Evolutionary conservation across 2,113 vertebrate genomes (phyloP).

Genomic region (Carassius gibelio): DNA sequence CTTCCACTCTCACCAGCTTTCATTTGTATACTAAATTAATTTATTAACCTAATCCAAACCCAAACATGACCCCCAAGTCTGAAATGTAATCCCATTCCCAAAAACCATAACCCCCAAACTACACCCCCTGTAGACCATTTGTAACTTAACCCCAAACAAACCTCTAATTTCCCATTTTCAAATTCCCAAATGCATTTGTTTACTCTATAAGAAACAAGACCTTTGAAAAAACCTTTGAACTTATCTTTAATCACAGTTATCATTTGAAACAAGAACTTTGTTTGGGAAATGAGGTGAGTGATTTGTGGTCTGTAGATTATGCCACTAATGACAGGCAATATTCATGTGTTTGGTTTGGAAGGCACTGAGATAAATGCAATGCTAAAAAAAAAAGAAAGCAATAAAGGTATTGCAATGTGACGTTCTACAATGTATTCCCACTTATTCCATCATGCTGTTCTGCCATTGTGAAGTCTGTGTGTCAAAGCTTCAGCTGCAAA

Average conservation of each 20-base stretch:
- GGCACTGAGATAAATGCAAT: background rate
- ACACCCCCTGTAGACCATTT: too few relatives aligned
- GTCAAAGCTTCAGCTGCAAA: slow-evolving; percentile 36
- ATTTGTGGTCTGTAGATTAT: background rate
- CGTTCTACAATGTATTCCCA: background rate
- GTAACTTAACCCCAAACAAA: background rate
- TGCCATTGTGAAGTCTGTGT: slow-evolving; percentile 4
- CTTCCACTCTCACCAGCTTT: slow-evolving; percentile 61
- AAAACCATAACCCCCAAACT: background rate
- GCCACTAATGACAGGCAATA: background rate
- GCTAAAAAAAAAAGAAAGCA: slow-evolving; percentile 29
- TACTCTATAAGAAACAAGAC: slow-evolving; percentile 52
- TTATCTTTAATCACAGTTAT: slow-evolving; percentile 47
- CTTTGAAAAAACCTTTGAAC: slow-evolving; percentile 64
- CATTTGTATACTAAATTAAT: slow-evolving; percentile 21
- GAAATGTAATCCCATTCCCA: slow-evolving; percentile 4
- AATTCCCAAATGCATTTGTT: slow-evolving; percentile 30
- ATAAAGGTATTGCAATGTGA: slow-evolving; percentile 43
- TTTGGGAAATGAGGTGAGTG: background rate
- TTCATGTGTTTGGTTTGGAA: background rate
- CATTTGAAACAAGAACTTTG: slow-evolving; percentile 8
- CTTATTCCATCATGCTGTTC: background rate
- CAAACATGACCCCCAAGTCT: background rate
- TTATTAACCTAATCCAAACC: slow-evolving; percentile 25
- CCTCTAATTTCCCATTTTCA: background rate